These are phyloP conservation scores for Stylophora pistillata DNA, from an alignment of 64 coral and sea anemone genomes.

Conservation along the genomic window DNA sequence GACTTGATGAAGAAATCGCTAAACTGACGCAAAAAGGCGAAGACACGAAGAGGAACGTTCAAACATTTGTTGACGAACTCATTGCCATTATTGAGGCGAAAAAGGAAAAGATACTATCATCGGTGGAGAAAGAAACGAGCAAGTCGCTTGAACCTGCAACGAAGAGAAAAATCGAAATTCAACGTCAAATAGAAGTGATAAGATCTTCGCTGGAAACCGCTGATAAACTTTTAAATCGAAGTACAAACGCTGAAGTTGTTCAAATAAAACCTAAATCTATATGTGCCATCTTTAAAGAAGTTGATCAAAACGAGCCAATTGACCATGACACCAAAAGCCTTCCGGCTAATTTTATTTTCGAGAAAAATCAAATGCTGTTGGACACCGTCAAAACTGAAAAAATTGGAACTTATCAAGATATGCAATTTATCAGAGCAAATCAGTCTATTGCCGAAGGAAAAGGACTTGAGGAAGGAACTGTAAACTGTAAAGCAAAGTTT, in stretches of 20 bases:
- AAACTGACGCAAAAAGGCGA: not conserved
- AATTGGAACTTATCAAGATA: not conserved
- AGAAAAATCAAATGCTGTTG: not conserved
- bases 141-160: not conserved
- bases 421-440: not conserved
- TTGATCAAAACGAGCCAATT: not conserved
- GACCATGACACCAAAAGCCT: not conserved
- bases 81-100: not conserved
- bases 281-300: not conserved
- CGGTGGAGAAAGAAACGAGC: not conserved
- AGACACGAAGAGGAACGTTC: not conserved
- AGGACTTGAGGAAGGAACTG: slow-evolving; percentile 38
- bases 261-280: not conserved
- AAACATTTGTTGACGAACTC: not conserved
- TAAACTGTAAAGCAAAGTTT: slow-evolving; percentile 43
- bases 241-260: not conserved
- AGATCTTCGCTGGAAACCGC: not conserved
- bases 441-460: slow-evolving; percentile 15
- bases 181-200: not conserved
- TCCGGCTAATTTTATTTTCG: not conserved
- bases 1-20: not conserved
- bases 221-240: not conserved
- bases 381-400: not conserved
- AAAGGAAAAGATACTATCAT: not conserved
- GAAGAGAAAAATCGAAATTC: not conserved